Evolutionary conservation across 2,888 invertebrate genomes (phyloP).

Genomic region (Pantelozetes paolii): DNA sequence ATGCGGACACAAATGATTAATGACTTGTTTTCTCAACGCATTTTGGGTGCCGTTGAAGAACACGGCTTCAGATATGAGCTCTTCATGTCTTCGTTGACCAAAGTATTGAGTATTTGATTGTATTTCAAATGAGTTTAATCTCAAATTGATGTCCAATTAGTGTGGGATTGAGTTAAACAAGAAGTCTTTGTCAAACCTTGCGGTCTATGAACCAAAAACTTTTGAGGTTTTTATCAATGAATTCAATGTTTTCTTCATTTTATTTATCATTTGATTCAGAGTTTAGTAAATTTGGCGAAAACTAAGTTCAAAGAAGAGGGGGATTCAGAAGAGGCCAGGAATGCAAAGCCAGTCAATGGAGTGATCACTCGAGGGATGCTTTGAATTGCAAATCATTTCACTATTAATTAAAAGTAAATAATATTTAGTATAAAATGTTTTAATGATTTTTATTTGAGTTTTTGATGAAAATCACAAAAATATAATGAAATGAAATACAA

Average conservation of each 20-base stretch:
- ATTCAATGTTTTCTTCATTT: not conserved
- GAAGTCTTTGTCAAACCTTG: slow-evolving; percentile 51
- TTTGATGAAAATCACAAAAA: too few species aligned
- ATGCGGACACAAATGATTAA: slow-evolving; percentile 7
- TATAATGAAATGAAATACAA: too few species aligned
- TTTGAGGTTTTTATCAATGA: slow-evolving; percentile 50
- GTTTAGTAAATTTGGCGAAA: slow-evolving; percentile 44
- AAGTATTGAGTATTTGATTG: slow-evolving; percentile 48
- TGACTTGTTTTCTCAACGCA: slow-evolving; percentile 45
- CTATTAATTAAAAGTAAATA: not conserved
- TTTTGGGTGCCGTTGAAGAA: slow-evolving; percentile 51
- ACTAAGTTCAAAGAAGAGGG: slow-evolving; percentile 42
- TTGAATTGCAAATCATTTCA: slow-evolving; percentile 25
- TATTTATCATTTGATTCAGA: slow-evolving; percentile 37
- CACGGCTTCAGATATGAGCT: slow-evolving; percentile 50
- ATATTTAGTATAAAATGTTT: slow-evolving; percentile 8
- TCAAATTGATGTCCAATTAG: slow-evolving; percentile 48
- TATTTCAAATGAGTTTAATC: slow-evolving; percentile 21
- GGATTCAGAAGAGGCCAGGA: slow-evolving; percentile 32
- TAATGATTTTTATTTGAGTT: too few species aligned
- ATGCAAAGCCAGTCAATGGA: slow-evolving; percentile 38
- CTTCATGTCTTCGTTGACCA: slow-evolving; percentile 50
- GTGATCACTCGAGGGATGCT: slow-evolving; percentile 47
- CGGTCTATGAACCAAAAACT: slow-evolving; percentile 54
- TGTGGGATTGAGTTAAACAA: slow-evolving; percentile 51